Evolutionary conservation across 2,797 vertebrate genomes (phyloP).

Genomic region (Leuciscus waleckii): DNA sequence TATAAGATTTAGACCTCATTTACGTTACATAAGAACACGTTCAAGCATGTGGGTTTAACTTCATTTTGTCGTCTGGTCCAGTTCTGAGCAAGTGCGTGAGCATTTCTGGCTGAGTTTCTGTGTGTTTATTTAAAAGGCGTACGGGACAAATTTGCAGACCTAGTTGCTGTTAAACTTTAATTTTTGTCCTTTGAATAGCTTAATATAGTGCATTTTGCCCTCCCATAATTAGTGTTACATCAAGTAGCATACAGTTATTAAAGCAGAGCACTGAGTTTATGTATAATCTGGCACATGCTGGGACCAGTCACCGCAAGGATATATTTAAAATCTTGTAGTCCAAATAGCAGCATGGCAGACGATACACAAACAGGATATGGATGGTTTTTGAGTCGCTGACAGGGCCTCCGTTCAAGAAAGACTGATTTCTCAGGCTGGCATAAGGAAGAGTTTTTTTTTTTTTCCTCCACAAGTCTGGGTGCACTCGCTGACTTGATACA

Average conservation of each 20-base stretch:
- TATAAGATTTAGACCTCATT: constrained; percentile 12
- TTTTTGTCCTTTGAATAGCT: constrained; percentile 50
- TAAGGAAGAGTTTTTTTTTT: constrained; percentile 28
- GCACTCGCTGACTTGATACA: constrained; percentile 59
- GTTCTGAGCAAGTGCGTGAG: constrained; percentile 43
- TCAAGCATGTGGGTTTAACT: constrained; percentile 53
- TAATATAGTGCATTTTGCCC: constrained; percentile 56
- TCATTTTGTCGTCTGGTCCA: constrained; percentile 20
- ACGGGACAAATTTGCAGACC: constrained; percentile 59
- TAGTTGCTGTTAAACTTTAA: constrained; percentile 36
- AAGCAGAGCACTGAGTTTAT: constrained; percentile 40
- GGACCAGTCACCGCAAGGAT: constrained; percentile 24
- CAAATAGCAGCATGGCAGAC: constrained; percentile 43
- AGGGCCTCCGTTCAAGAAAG: constrained; percentile 54
- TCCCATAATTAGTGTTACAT: constrained; percentile 54
- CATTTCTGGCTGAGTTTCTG: constrained; percentile 50
- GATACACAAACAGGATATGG: constrained; percentile 52
- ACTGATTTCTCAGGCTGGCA: constrained; percentile 57
- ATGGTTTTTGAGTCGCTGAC: constrained; percentile 51
- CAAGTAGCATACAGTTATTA: constrained; percentile 50
- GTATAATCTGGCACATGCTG: constrained; percentile 43
- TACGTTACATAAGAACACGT: constrained; percentile 53
- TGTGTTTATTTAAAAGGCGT: constrained; percentile 58
- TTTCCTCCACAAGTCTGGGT: constrained; percentile 44
- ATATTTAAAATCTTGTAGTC: constrained; percentile 46